Base-by-base conservation (phyloP, 2,888 invertebrate genomes). In the Dicyrtomina minuta region DNA sequence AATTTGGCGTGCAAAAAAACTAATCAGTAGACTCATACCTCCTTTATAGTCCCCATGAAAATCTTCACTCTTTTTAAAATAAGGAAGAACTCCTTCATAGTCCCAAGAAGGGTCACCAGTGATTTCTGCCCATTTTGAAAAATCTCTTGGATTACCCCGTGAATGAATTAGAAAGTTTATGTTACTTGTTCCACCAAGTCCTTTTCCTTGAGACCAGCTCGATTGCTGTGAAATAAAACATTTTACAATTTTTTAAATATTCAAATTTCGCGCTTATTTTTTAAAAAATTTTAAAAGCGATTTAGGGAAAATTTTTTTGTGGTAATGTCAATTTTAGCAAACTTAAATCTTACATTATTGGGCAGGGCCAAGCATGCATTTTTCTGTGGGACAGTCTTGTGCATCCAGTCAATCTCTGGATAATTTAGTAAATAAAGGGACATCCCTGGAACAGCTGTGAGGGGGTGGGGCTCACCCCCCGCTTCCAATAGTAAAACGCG, bases 181-280 rank as follows among this genome's bases (percentile, higher is more conserved):
- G n/a, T 60, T 60, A 22, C 15, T n/a, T 22, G 46, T 44, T 12
- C 46, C 44, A 17, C 92, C 92, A 39, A 91, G 81, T 68, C 90
- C 85, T 82, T 87, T 90, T 4, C 91, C 91, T 82, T 87, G 85
- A 1, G 89, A 87, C 84, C 88, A 86, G 77, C 82, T 83, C 80
- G 88, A 88, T 82, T 83, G 84, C 89, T 89, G 81, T 43, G 17
- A 12, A 6, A 41, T 17, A 20, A 17, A 39, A 58, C 12, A 24
- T n/a, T n/a, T n/a, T n/a, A 27, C 22, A 59, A 17, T 59, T 17
- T 33, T 39, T 39, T 22, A 27, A 17, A n/a, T 13, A 59, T 33
- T 13, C 12, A 55, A 8, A 55, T 4, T 17, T 17, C 10, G 12
- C 10, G 39, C 39, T 39, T 59, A n/a, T n/a, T n/a, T n/a, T n/a